Percentiles rank a stretch among this genome's conserved stretches.
phyloP scores from a whole-genome alignment of 2,113 vertebrate species.

The Ceyx margarethae region DNA sequence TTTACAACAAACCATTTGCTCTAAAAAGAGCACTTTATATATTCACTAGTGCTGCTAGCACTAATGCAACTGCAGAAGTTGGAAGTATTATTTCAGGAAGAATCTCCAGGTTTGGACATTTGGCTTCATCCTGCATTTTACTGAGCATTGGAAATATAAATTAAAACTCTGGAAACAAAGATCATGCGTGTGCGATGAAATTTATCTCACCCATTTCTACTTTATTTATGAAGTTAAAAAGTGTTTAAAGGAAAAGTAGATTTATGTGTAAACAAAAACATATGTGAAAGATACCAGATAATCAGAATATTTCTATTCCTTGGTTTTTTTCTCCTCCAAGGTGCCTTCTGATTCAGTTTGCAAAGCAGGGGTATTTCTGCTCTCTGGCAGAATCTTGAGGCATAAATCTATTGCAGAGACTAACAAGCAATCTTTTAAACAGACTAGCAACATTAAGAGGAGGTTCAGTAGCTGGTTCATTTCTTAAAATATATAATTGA shows the following conservation, averaged over 20 bases:
- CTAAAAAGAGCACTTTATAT: neutral
- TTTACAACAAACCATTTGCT: neutral
- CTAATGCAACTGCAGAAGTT: neutral
- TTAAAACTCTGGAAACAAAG: neutral
- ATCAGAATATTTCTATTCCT: neutral
- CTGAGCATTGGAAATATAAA: neutral
- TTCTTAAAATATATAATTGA: neutral
- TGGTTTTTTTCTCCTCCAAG: neutral
- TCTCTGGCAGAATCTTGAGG: neutral
- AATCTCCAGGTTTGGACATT: neutral
- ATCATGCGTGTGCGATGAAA: neutral
- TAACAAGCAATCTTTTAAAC: slow-evolving; percentile 4
- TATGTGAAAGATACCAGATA: neutral
- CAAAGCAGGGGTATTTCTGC: neutral
- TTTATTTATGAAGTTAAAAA: neutral
- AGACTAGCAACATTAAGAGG: neutral
- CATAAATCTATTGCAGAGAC: neutral
- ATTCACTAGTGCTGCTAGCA: neutral
- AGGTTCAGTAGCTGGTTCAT: neutral
- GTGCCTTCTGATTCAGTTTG: neutral
- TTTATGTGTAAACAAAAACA: neutral
- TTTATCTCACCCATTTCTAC: neutral
- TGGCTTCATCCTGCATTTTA: neutral
- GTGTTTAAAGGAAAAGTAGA: neutral
- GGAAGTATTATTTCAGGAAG: neutral